Evolutionary conservation across 2,797 vertebrate species (phyloP), one percentile per base, ranked within the genome.

Genomic region (Parambassis ranga): DNA sequence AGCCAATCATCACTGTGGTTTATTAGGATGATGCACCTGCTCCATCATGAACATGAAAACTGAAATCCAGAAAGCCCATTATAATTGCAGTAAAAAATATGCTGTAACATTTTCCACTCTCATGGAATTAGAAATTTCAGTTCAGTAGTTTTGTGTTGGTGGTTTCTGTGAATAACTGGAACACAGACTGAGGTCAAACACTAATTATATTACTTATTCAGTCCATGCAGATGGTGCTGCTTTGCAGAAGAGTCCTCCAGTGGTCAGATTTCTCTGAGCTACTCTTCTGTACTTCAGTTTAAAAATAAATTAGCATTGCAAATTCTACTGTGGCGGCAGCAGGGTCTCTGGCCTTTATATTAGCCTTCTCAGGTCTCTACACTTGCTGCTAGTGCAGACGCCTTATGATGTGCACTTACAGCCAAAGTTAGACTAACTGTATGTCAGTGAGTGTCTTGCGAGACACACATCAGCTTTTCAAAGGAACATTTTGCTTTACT

Each of bases 401-500:
- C 35, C 47, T 26, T 3, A 15, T 16, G 35, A n/a, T 13, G 39
- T 56, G 50, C 52, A 63, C 28, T 23, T 48, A 61, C 46, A 77
- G 71, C 56, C 61, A 57, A 71, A 82, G 73, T 60, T 65, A 48
- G 57, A 82, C 56, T 73, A 77, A 72, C 82, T 74, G 65, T 4
- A 53, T 33, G 43, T 67, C 71, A 56, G 69, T 36, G 19, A 7
- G 61, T 35, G 74, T 83, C 71, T 81, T 64, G 14, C 35, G 75
- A 77, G 71, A 79, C 57, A 73, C 78, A 28, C 42, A 36, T 69
- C 67, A 55, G 46, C 65, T 71, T 68, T 86, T 87, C 23, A 87
- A 90, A 84, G 80, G 61, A 80, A 75, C 76, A 76, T 75, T 84
- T 88, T 82, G 70, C 86, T 86, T 79, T 82, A 70, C 66, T 87